Percentiles rank a stretch among this genome's conserved stretches.
Evolutionary conservation across 2,113 vertebrate species (phyloP).

Genomic region (Andinoacara biseriatus): DNA sequence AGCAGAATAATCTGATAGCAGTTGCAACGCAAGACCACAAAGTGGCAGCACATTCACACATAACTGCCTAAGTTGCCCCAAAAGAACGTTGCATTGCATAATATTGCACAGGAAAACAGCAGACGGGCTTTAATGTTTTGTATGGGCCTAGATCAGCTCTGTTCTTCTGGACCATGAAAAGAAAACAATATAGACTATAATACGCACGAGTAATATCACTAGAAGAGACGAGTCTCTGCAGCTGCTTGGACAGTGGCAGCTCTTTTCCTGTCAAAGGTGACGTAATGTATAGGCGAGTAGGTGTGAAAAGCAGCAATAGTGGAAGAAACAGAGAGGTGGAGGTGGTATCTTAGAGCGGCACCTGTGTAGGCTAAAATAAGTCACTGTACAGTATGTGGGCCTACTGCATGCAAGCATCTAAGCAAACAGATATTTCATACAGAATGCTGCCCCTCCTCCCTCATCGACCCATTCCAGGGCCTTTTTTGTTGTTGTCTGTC

Average conservation of each 20-base stretch:
- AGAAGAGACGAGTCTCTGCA: constrained; percentile 13
- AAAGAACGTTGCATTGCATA: constrained; percentile 4
- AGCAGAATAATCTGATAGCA: not conserved
- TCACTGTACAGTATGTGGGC: not conserved
- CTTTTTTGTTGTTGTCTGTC: not conserved
- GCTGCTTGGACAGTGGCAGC: constrained; percentile 43
- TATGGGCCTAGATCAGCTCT: constrained; percentile 7
- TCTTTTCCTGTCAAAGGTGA: constrained; percentile 66
- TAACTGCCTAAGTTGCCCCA: not conserved
- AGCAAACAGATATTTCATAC: not conserved
- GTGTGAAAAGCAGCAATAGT: constrained; percentile 56
- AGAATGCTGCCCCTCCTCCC: not conserved
- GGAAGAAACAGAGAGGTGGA: constrained; percentile 18
- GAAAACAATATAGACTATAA: not conserved
- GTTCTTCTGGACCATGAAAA: not conserved
- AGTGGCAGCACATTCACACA: constrained; percentile 36
- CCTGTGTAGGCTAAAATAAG: constrained; percentile 35
- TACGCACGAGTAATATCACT: not conserved
- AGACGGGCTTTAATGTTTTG: constrained; percentile 32
- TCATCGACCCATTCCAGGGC: not conserved
- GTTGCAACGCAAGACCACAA: constrained; percentile 29
- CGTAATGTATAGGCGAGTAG: constrained; percentile 55
- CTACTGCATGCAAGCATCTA: not conserved
- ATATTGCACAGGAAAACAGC: constrained; percentile 47
- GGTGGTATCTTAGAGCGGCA: constrained; percentile 36